A percentile compares a stretch with the other conserved stretches of the same genome.
Evolutionary conservation across 2,888 invertebrate species (phyloP).

Genomic region (Papilio elwesi): DNA sequence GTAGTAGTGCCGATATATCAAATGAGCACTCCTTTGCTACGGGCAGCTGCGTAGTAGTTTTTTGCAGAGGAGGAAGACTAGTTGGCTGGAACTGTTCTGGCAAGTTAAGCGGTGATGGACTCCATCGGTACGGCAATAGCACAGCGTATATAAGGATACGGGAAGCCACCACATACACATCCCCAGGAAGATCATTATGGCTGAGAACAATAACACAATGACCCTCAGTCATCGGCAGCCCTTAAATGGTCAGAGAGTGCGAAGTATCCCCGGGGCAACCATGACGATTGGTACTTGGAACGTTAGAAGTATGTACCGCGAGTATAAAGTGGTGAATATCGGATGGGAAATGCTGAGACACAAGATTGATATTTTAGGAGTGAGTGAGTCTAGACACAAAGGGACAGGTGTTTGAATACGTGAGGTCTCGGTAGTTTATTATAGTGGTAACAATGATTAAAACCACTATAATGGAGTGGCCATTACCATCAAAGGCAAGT

Average conservation of each 20-base stretch:
- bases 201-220: slow-evolving; percentile 17
- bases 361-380: no score
- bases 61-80: no score
- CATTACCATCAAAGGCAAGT: slow-evolving; percentile 7
- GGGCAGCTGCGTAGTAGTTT: no score
- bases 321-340: no score
- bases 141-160: slow-evolving; percentile 3
- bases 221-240: slow-evolving; percentile 23
- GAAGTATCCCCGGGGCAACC: slow-evolving; percentile 4
- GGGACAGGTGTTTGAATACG: neutral
- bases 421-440: slow-evolving; percentile 5
- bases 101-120: neutral
- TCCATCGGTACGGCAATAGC: neutral
- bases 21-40: no score
- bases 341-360: no score
- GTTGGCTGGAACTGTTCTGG: neutral
- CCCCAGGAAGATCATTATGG: slow-evolving; percentile 14
- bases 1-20: no score
- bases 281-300: slow-evolving; percentile 8
- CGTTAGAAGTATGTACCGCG: no score
- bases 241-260: slow-evolving; percentile 24
- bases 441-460: slow-evolving; percentile 20
- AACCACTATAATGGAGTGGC: slow-evolving; percentile 29
- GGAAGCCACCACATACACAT: no score
- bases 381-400: slow-evolving; percentile 5